Evolutionary conservation across 1,140 invertebrate species (phyloP), one percentile per base, ranked within the genome.

Genomic region (Diplogasteroides magnus): DNA sequence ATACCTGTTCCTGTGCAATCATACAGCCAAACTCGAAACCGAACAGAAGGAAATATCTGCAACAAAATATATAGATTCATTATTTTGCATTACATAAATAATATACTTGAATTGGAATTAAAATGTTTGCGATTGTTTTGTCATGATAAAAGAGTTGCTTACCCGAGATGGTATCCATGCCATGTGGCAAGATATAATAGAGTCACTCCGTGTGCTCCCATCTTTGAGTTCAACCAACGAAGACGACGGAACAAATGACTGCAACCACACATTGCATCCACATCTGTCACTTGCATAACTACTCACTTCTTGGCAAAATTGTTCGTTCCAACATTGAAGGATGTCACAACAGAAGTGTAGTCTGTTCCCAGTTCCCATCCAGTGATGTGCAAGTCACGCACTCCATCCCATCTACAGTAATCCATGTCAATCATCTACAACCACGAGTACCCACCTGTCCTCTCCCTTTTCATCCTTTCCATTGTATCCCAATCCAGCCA

Each of bases 41-140:
- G 76, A 86, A 86, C 60, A 84, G 82, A 64, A 85, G 77, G 74
- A 84, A 86, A 72, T 86, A 86, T n/a, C n/a, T n/a, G n/a, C n/a
- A n/a, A n/a, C n/a, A n/a, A n/a, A n/a, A n/a, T n/a, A n/a, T n/a
- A n/a, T n/a, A n/a, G n/a, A n/a, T n/a, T n/a, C n/a, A n/a, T n/a
- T n/a, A n/a, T n/a, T n/a, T n/a, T n/a, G n/a, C n/a, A n/a, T n/a
- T n/a, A n/a, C n/a, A n/a, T n/a, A n/a, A n/a, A n/a, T n/a, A n/a
- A n/a, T n/a, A n/a, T n/a, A n/a, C n/a, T n/a, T n/a, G n/a, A n/a
- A n/a, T n/a, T n/a, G n/a, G n/a, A n/a, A n/a, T n/a, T n/a, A n/a
- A n/a, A n/a, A n/a, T n/a, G n/a, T n/a, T n/a, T n/a, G n/a, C n/a
- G n/a, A n/a, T n/a, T n/a, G n/a, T n/a, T n/a, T n/a, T n/a, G n/a